phyloP scores from a whole-genome alignment of 2,113 vertebrate genomes.

The Platichthys stellatus region DNA sequence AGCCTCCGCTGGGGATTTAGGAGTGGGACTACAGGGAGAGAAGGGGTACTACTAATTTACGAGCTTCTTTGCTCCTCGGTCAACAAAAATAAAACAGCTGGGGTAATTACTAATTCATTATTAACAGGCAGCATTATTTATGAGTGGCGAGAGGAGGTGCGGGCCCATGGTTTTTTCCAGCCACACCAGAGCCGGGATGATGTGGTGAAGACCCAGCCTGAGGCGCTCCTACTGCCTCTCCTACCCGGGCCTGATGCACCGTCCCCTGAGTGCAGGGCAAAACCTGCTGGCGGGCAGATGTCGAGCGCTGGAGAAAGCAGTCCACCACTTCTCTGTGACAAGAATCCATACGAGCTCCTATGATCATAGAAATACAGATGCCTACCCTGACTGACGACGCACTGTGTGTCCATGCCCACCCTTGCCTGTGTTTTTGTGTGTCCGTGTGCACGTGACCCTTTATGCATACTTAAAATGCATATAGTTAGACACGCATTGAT shows the following conservation, averaged over 20 bases:
- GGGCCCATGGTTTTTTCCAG: slow-evolving; percentile 65
- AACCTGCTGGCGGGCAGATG: slow-evolving; percentile 56
- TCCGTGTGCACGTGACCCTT: not conserved
- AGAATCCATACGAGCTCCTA: slow-evolving; percentile 57
- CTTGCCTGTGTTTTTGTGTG: not conserved
- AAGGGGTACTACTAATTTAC: slow-evolving; percentile 72
- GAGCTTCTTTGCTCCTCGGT: slow-evolving; percentile 73
- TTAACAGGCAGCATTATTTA: slow-evolving; percentile 85
- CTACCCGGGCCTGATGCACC: slow-evolving; percentile 60
- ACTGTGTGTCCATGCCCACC: not conserved
- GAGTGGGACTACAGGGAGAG: slow-evolving; percentile 45
- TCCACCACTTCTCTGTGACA: slow-evolving; percentile 62
- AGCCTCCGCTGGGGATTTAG: slow-evolving; percentile 59
- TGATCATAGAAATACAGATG: slow-evolving; percentile 22
- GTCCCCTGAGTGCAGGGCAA: slow-evolving; percentile 71
- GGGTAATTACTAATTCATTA: slow-evolving; percentile 85
- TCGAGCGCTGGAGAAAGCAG: slow-evolving; percentile 41
- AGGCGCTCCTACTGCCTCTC: slow-evolving; percentile 76
- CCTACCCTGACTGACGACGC: slow-evolving; percentile 7
- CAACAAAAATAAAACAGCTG: slow-evolving; percentile 80
- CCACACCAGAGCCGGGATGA: slow-evolving; percentile 73
- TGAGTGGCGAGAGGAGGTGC: slow-evolving; percentile 71
- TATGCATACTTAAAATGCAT: slow-evolving; percentile 12
- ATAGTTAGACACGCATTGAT: slow-evolving; percentile 57
- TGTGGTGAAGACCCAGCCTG: slow-evolving; percentile 78